Conservation (phyloP, 2,113 vertebrate genomes). For the Tetrao urogallus region DNA sequence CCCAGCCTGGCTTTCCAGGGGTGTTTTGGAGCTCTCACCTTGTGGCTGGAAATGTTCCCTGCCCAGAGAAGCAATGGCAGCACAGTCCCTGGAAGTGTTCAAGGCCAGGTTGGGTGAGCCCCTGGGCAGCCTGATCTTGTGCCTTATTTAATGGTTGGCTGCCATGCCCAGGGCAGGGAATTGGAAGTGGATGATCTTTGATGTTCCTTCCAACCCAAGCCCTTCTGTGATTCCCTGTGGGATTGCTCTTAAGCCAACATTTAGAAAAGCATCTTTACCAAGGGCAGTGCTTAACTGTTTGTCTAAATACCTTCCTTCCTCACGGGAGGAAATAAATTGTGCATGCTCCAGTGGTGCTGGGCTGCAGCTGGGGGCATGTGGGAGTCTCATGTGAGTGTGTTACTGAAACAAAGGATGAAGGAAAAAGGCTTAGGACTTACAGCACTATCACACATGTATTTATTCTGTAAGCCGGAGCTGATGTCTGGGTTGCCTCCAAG, state of each 20-base stretch:
- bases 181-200: too few species aligned
- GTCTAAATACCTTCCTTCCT: background rate
- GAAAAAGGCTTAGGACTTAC: background rate
- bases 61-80: too few species aligned
- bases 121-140: too few species aligned
- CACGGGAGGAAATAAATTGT: background rate
- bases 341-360: background rate
- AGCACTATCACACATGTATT: background rate
- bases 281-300: background rate
- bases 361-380: background rate
- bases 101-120: too few species aligned
- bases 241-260: background rate
- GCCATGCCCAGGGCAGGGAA: too few species aligned
- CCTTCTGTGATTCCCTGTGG: background rate
- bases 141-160: too few species aligned
- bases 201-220: too few species aligned
- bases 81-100: too few species aligned
- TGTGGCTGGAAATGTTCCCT: accelerated
- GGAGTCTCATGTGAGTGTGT: background rate
- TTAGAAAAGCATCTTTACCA: background rate
- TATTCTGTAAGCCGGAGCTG: background rate
- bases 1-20: accelerated
- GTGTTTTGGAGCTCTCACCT: accelerated
- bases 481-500: background rate
- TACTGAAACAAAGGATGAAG: background rate